Conservation (phyloP, 2,888 invertebrate species). For the Tenthredo amoena region DNA sequence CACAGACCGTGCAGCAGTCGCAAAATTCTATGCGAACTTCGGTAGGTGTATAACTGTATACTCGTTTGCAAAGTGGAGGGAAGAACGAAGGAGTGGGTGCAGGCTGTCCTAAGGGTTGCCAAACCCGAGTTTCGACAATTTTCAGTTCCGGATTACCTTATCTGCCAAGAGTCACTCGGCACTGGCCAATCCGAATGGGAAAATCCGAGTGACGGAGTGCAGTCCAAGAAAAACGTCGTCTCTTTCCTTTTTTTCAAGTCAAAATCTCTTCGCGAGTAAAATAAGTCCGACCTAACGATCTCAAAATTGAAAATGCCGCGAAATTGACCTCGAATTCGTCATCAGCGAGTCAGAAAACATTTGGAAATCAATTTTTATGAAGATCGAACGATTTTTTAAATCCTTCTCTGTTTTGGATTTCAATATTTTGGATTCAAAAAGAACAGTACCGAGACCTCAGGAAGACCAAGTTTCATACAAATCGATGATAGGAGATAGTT, state of each 20-base stretch:
- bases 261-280: not conserved
- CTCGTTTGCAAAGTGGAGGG: not conserved
- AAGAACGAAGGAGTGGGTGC: not conserved
- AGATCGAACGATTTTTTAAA: not conserved
- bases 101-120: not conserved
- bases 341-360: not conserved
- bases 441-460: not conserved
- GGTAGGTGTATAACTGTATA: not conserved
- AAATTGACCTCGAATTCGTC: not conserved
- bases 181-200: not conserved
- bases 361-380: not conserved
- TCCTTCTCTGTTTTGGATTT: not conserved
- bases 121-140: conserved; percentile 61
- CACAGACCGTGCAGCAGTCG: not conserved
- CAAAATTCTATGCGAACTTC: not conserved
- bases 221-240: not conserved
- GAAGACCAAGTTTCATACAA: too few relatives aligned
- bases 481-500: too few relatives aligned
- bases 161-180: conserved; percentile 72
- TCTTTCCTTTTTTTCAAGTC: not conserved
- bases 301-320: not conserved
- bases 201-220: conserved; percentile 10
- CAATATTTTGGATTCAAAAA: not conserved
- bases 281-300: not conserved
- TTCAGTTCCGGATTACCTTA: conserved; percentile 76